These are phyloP conservation scores for Formica exsecta DNA, from an alignment of 1,140 invertebrate species.

Conservation along the genomic window DNA sequence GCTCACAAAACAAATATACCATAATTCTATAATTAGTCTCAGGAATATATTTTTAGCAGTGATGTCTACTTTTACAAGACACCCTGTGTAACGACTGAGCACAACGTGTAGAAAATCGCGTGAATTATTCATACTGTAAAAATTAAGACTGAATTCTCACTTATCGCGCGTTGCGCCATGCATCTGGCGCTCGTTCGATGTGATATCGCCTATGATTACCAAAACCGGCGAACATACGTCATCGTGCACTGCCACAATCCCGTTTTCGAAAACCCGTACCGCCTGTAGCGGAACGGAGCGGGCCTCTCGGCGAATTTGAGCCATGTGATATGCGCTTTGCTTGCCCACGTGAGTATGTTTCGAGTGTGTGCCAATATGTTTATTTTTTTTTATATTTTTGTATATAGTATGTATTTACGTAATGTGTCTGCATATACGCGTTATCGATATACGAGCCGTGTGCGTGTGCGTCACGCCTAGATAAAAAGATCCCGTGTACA, in stretches of 20 bases:
- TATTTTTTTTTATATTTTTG: constrained; percentile 83
- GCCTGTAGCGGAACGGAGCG: constrained; percentile 18
- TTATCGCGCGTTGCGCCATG: constrained; percentile 3
- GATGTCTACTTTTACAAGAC: background rate
- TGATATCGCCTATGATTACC: background rate
- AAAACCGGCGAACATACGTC: constrained; percentile 16
- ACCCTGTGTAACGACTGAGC: background rate
- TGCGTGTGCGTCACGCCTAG: background rate
- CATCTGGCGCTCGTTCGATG: background rate
- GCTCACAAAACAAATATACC: too few species aligned
- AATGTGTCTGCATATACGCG: constrained; percentile 7
- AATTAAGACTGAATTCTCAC: constrained; percentile 65
- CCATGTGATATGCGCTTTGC: constrained; percentile 75
- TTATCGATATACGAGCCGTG: constrained; percentile 35
- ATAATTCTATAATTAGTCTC: too few species aligned
- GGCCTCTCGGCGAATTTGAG: constrained; percentile 30
- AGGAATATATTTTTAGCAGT: constrained; percentile 19
- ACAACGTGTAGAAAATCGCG: constrained; percentile 25
- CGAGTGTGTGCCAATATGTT: constrained; percentile 81
- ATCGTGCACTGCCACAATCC: constrained; percentile 60
- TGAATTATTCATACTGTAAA: constrained; percentile 41
- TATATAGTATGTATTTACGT: constrained; percentile 75
- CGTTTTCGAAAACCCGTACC: constrained; percentile 51
- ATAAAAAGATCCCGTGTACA: constrained; percentile 50
- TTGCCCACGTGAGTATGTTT: constrained; percentile 75